Conservation (phyloP, 2,113 vertebrate species). For the Poeciliopsis turrubarensis region DNA sequence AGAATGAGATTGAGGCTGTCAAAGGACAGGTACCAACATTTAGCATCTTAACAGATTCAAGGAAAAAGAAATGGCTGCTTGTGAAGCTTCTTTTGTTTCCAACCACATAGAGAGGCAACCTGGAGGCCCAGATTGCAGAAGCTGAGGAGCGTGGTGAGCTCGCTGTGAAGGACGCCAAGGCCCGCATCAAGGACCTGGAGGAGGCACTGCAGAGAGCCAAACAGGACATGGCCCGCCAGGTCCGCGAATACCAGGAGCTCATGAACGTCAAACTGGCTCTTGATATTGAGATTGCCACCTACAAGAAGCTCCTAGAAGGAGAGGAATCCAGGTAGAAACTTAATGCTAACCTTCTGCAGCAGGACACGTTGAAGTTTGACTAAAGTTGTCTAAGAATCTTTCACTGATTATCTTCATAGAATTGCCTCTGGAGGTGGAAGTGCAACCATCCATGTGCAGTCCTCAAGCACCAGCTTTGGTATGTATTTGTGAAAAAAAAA, state of each 20-base stretch:
- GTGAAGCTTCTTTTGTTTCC: constrained; percentile 7
- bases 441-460: constrained; percentile 71
- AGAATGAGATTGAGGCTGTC: constrained; percentile 83
- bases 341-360: background rate
- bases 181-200: constrained; percentile 85
- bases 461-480: constrained; percentile 24
- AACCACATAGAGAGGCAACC: constrained; percentile 79
- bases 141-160: constrained; percentile 88
- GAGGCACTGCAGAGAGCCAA: constrained; percentile 87
- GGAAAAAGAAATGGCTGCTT: background rate
- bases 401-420: constrained; percentile 47
- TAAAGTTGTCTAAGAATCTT: background rate
- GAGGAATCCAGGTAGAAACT: constrained; percentile 86
- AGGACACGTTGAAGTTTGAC: background rate
- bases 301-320: constrained; percentile 91
- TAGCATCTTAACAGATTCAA: background rate
- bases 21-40: constrained; percentile 84
- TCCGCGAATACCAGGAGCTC: constrained; percentile 91
- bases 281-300: constrained; percentile 93
- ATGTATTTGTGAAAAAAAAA: constrained; percentile 20
- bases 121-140: constrained; percentile 87
- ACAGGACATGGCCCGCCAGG: constrained; percentile 87
- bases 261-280: constrained; percentile 90
- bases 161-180: constrained; percentile 87
- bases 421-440: constrained; percentile 40